phyloP scores from a whole-genome alignment of 2,113 vertebrate species.

The Dendrocopos noguchii region DNA sequence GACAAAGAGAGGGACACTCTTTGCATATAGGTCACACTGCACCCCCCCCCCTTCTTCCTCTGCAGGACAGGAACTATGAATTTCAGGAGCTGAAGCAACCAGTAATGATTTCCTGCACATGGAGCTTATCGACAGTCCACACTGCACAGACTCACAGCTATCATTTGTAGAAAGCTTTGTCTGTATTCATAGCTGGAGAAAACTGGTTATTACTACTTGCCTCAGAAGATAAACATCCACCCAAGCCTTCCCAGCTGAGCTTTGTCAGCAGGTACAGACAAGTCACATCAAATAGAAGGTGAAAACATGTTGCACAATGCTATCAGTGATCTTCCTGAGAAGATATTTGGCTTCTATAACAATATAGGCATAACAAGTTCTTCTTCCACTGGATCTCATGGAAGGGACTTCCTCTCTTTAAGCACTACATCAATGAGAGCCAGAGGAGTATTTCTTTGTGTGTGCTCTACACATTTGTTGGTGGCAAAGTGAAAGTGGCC shows the following conservation, averaged over 20 bases:
- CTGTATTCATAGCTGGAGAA: not conserved
- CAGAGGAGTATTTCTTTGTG: not conserved
- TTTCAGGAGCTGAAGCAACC: not conserved
- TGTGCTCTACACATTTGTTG: accelerated
- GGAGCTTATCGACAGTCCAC: not conserved
- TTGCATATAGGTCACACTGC: accelerated
- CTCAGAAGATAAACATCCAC: not conserved
- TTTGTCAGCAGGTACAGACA: conserved; percentile 16
- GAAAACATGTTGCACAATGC: conserved; percentile 46
- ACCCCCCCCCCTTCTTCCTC: not conserved
- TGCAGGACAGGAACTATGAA: not conserved
- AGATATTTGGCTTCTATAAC: not conserved
- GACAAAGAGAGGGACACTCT: not conserved
- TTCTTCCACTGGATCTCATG: not conserved
- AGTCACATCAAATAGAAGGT: not conserved
- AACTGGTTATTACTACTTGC: not conserved
- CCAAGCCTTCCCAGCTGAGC: not conserved
- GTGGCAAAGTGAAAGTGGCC: not conserved
- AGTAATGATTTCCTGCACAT: not conserved
- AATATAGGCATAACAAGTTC: not conserved
- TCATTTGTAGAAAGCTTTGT: not conserved
- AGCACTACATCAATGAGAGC: not conserved
- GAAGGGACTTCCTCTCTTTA: not conserved
- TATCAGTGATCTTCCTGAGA: not conserved
- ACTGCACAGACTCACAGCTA: not conserved